These are phyloP conservation scores for Andrena cerasifolii DNA, from an alignment of 1,140 invertebrate genomes.

Conservation along the genomic window DNA sequence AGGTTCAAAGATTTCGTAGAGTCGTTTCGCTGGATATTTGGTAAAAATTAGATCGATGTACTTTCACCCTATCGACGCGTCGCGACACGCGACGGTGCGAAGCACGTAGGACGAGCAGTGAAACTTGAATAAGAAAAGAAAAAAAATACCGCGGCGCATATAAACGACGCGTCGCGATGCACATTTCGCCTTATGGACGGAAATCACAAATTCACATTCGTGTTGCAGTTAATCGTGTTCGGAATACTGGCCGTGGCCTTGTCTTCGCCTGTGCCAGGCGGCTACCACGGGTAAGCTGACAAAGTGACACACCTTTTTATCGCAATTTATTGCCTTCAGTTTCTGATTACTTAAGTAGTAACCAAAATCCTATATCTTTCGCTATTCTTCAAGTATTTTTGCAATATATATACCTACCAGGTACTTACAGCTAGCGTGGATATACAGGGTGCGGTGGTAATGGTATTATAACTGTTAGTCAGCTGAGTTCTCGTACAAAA, in stretches of 20 bases:
- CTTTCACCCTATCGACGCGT: constrained; percentile 18
- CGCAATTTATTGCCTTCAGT: neutral
- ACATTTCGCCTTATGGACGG: constrained; percentile 38
- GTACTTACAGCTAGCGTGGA: no score
- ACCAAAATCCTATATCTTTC: no score
- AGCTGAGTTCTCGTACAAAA: no score
- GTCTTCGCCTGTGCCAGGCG: constrained; percentile 69
- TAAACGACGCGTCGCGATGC: constrained; percentile 40
- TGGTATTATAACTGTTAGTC: no score
- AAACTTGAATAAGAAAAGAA: constrained; percentile 42
- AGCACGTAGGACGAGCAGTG: constrained; percentile 21
- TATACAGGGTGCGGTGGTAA: no score
- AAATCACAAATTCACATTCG: constrained; percentile 61
- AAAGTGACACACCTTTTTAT: neutral
- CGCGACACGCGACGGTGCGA: neutral
- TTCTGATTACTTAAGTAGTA: neutral
- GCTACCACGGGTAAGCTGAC: constrained; percentile 66
- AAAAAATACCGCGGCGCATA: constrained; percentile 30
- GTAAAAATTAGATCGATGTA: constrained; percentile 17
- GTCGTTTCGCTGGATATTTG: neutral
- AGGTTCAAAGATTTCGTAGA: no score
- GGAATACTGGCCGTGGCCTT: constrained; percentile 70
- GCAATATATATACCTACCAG: no score
- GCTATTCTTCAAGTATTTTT: no score
- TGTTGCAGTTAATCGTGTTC: constrained; percentile 75